Percentiles rank a stretch among this genome's conserved stretches.
Conservation (phyloP, 2,113 vertebrate species). For the Xiphorhynchus elegans region DNA sequence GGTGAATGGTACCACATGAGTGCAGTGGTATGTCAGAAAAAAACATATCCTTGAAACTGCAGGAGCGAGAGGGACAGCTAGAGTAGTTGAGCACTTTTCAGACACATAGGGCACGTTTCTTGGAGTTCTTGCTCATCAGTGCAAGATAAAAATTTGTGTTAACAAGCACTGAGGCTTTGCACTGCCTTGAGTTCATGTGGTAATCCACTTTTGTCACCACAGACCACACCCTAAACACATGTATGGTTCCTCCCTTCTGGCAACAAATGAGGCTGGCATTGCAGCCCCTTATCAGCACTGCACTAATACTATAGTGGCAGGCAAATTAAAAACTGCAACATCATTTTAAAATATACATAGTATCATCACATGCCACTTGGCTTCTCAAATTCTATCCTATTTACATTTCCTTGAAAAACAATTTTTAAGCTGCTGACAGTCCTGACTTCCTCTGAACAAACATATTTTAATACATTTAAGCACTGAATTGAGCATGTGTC, state of each 20-base stretch:
- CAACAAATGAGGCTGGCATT: fast-evolving
- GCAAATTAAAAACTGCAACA: fast-evolving
- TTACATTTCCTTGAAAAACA: not conserved
- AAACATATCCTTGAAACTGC: not conserved
- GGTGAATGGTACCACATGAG: not conserved
- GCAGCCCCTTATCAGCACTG: not conserved
- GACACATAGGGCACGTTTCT: not conserved
- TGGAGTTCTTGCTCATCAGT: not conserved
- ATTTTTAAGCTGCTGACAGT: not conserved
- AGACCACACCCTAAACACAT: fast-evolving
- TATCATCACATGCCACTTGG: not conserved
- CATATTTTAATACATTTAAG: not conserved
- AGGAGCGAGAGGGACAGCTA: not conserved
- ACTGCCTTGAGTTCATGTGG: not conserved
- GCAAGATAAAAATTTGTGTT: not conserved
- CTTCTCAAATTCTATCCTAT: not conserved
- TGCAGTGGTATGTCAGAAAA: not conserved
- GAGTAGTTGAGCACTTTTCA: not conserved
- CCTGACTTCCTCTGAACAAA: not conserved
- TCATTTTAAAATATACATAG: not conserved
- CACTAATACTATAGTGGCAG: fast-evolving
- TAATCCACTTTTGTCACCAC: not conserved
- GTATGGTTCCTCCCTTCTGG: not conserved
- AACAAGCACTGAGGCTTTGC: not conserved
- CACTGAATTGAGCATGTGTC: not conserved